These are phyloP conservation scores for Lysiphlebus fabarum DNA, from an alignment of 1,140 invertebrate genomes.

Conservation along the genomic window DNA sequence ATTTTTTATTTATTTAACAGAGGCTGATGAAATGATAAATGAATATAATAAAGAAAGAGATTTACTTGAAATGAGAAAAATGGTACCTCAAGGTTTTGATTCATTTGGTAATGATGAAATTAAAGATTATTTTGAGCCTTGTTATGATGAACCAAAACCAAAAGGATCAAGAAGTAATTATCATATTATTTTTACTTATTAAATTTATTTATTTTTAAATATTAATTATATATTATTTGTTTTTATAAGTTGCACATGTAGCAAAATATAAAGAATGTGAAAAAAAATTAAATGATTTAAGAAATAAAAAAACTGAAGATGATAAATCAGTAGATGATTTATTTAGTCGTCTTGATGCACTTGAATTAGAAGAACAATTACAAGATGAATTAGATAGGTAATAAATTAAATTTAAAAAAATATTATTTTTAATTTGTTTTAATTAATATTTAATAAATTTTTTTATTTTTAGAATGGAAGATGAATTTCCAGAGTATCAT, in stretches of 20 bases:
- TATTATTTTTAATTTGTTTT: constrained; percentile 5
- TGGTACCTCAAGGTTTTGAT: constrained; percentile 43
- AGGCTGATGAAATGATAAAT: constrained; percentile 53
- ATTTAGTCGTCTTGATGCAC: constrained; percentile 53
- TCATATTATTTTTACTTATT: constrained; percentile 16
- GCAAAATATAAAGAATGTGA: constrained; percentile 54
- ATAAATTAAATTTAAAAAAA: not conserved
- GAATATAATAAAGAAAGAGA: constrained; percentile 53
- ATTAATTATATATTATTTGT: constrained; percentile 14
- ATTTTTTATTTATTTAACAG: constrained; percentile 35
- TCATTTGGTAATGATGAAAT: constrained; percentile 42
- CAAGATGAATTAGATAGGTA: constrained; percentile 51
- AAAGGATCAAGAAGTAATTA: constrained; percentile 55
- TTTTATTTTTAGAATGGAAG: constrained; percentile 32
- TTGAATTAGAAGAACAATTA: constrained; percentile 59
- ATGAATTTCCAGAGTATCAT: constrained; percentile 27
- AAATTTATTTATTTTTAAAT: constrained; percentile 19
- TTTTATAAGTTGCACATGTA: constrained; percentile 52
- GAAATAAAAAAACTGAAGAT: constrained; percentile 36
- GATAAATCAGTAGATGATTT: constrained; percentile 51
- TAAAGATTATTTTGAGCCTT: constrained; percentile 58
- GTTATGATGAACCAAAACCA: constrained; percentile 55
- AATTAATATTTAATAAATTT: not conserved
- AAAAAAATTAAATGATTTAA: constrained; percentile 48
- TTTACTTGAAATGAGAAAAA: constrained; percentile 48